Evolutionary conservation across 64 coral and sea anemone genomes (phyloP).

Genomic region (Hydrozoanthus tunicans): DNA sequence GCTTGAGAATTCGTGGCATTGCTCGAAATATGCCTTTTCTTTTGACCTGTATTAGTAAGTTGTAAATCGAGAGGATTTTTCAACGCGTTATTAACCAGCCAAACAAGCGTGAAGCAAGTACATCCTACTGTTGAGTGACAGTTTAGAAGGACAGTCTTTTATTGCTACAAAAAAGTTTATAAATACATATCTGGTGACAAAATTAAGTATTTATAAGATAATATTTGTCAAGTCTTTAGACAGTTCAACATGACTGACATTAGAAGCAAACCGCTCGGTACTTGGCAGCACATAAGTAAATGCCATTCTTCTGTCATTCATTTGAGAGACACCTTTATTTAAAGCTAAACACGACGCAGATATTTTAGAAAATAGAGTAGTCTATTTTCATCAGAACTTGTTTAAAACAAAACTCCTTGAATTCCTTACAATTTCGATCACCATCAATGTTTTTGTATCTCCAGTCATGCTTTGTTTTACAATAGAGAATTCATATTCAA

Average conservation of each 20-base stretch:
- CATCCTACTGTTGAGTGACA: background rate
- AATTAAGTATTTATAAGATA: background rate
- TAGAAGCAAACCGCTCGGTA: background rate
- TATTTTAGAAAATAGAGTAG: background rate
- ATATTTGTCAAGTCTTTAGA: background rate
- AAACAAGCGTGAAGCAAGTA: background rate
- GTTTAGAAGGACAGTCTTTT: background rate
- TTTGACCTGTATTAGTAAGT: background rate
- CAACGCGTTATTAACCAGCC: background rate
- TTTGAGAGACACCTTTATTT: background rate
- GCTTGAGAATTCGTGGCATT: conserved; percentile 10
- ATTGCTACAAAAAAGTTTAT: background rate
- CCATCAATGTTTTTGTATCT: no score
- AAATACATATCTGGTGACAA: conserved; percentile 25
- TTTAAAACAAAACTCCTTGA: background rate
- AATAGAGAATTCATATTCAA: no score
- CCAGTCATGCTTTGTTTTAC: no score
- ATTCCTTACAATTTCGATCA: no score
- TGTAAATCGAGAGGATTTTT: no score
- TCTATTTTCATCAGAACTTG: background rate
- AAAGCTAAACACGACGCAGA: background rate
- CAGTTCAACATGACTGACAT: background rate
- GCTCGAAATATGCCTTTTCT: background rate
- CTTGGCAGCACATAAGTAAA: background rate
- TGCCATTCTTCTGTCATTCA: conserved; percentile 4